A percentile compares a stretch with the other conserved stretches of the same genome.
Evolutionary conservation across 2,888 invertebrate species (phyloP).

Genomic region (Schrankia costaestrigalis): DNA sequence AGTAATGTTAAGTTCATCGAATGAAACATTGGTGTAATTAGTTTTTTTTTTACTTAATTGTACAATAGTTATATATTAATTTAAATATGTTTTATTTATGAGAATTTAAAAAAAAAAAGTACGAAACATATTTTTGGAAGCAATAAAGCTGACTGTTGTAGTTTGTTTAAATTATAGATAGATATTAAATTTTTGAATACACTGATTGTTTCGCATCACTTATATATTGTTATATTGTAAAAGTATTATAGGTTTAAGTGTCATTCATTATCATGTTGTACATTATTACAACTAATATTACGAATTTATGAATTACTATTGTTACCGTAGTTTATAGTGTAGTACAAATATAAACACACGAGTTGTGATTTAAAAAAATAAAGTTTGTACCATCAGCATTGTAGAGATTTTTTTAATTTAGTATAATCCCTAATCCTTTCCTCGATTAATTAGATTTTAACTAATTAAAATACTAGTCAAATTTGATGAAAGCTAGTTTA

Average conservation of each 20-base stretch:
- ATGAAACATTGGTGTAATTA: constrained; percentile 56
- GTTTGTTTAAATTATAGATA: constrained; percentile 40
- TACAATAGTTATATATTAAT: constrained; percentile 59
- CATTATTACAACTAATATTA: constrained; percentile 60
- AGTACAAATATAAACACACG: constrained; percentile 41
- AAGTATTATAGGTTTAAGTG: constrained; percentile 64
- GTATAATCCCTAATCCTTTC: constrained; percentile 23
- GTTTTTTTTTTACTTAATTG: constrained; percentile 54
- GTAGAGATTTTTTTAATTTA: constrained; percentile 31
- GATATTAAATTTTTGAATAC: constrained; percentile 33
- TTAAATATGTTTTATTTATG: constrained; percentile 49
- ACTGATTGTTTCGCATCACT: constrained; percentile 38
- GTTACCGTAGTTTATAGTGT: constrained; percentile 71
- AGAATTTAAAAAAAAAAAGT: constrained; percentile 37
- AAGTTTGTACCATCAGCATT: constrained; percentile 36
- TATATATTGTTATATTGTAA: constrained; percentile 36
- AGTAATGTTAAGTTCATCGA: constrained; percentile 39
- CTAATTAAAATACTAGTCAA: no score
- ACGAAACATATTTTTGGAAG: constrained; percentile 33
- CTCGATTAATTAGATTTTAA: constrained; percentile 21
- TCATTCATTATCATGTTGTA: constrained; percentile 57
- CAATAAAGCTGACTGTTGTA: constrained; percentile 46
- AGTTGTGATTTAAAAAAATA: constrained; percentile 47
- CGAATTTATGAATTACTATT: constrained; percentile 73
- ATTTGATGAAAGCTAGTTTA: no score